These are phyloP conservation scores for Drosophila antonietae DNA, from an alignment of 2,888 invertebrate genomes.

Conservation along the genomic window DNA sequence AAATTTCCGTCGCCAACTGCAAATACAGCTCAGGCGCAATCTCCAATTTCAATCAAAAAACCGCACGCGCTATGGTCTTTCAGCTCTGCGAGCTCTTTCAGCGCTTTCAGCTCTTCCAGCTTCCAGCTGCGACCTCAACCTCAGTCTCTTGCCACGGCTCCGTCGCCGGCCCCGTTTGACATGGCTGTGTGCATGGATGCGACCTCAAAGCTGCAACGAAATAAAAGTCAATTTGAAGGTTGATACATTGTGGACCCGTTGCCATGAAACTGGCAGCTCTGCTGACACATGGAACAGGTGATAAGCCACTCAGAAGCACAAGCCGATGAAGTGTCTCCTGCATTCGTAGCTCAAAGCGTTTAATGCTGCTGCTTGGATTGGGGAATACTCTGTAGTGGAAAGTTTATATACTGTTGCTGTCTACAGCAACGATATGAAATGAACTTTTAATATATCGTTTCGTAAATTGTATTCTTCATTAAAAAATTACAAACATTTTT, in stretches of 20 bases:
- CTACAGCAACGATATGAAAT: too few species aligned
- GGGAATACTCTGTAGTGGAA: slow-evolving; percentile 9
- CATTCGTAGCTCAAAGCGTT: slow-evolving; percentile 7
- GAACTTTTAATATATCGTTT: not conserved
- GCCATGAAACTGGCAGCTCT: slow-evolving; percentile 58
- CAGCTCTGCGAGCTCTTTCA: slow-evolving; percentile 7
- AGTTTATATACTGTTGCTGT: not conserved
- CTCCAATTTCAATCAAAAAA: slow-evolving; percentile 79
- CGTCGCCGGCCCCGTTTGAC: slow-evolving; percentile 21
- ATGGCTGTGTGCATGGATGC: slow-evolving; percentile 47
- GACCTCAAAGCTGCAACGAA: slow-evolving; percentile 74
- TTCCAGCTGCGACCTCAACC: slow-evolving; percentile 23
- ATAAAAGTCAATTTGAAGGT: slow-evolving; percentile 77
- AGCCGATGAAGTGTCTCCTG: slow-evolving; percentile 60
- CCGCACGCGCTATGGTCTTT: slow-evolving; percentile 56
- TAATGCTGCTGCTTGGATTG: not conserved
- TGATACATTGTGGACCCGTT: slow-evolving; percentile 70
- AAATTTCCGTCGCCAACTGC: slow-evolving; percentile 72
- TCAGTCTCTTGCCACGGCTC: slow-evolving; percentile 7
- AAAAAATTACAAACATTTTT: not conserved
- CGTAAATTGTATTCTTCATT: too few species aligned
- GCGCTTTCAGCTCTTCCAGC: slow-evolving; percentile 1
- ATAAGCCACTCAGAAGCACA: slow-evolving; percentile 68
- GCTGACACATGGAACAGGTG: slow-evolving; percentile 70
- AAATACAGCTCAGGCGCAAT: slow-evolving; percentile 70